Conservation (phyloP, 2,888 invertebrate genomes). For the Tenodera sinensis region DNA sequence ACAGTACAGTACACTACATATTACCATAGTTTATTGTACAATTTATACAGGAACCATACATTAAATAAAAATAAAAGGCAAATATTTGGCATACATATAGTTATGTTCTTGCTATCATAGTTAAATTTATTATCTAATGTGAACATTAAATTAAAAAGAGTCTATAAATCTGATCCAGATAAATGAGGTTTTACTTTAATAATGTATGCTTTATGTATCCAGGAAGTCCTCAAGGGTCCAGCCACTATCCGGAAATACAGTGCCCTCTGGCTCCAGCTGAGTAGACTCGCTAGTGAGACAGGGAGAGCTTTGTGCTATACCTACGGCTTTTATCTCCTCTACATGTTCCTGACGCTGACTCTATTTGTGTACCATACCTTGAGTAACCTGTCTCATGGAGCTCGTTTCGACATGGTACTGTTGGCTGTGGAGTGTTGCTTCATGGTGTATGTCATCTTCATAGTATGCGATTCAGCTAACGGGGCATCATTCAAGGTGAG, state of each 20-base stretch:
- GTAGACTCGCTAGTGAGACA: conserved; percentile 62
- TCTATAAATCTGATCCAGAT: too few species aligned
- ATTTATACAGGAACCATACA: too few species aligned
- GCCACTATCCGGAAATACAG: conserved; percentile 66
- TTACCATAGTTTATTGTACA: too few species aligned
- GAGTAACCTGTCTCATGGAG: conserved; percentile 68
- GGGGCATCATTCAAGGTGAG: conserved; percentile 56
- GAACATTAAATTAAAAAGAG: too few species aligned
- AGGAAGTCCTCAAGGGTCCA: conserved; percentile 47
- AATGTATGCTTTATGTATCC: too few species aligned
- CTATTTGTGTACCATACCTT: conserved; percentile 70
- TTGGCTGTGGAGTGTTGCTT: conserved; percentile 59
- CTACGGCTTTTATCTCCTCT: conserved; percentile 63
- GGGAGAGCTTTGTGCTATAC: conserved; percentile 66
- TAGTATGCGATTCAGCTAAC: conserved; percentile 71
- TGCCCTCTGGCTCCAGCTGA: conserved; percentile 66
- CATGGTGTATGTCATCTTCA: conserved; percentile 65
- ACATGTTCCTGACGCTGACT: conserved; percentile 68
- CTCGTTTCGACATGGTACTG: conserved; percentile 63
- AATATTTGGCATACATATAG: too few species aligned
- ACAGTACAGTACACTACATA: too few species aligned
- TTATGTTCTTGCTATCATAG: too few species aligned
- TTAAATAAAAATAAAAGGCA: too few species aligned
- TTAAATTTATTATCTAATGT: too few species aligned
- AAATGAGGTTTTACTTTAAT: too few species aligned